Evolutionary conservation across 2,797 vertebrate genomes (phyloP), one percentile per base, ranked within the genome.

Genomic region (Cheirogaleus major): DNA sequence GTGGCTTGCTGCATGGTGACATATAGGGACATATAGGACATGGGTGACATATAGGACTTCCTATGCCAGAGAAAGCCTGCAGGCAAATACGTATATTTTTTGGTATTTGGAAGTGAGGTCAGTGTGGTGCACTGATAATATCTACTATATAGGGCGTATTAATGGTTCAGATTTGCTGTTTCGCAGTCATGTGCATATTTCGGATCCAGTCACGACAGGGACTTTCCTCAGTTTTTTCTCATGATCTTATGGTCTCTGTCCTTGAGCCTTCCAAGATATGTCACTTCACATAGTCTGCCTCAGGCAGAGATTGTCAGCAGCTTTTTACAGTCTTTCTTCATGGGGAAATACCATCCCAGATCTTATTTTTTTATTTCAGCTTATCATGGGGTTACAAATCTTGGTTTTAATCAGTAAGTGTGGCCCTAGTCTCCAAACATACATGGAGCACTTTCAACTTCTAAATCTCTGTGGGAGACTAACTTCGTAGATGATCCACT

Each of bases 221-320:
- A 2, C 10, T 73, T 89, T 30, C 48, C 14, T 80, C 14, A 61
- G 11, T 55, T 84, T 95, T 69, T 96, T 41, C n/a, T 63, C 48
- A 17, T 65, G 67, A 75, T 67, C 85, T 22, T 81, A 18, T 61
- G 30, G 23, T 85, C 32, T 81, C 50, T 85, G 59, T 90, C 85
- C 27, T 85, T 61, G n/a, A 85, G 4, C 10, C 30, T 79, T 35
- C 23, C 30, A 85, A 57, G 15, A 14, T 67, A 67, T 30, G 23
- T 35, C 27, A 22, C 9, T 81, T 95, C 8, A 85, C 30, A 75
- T 57, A 75, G 67, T 99, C 99, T 65, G 18, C 43, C 35, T 63
- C 35, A 70, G 57, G 32, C 30, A 70, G 55, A 86, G 32, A 55
- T 70, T 55, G 61, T 70, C 91, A 63, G 38, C 43, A 84, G 32